These are phyloP conservation scores for Drosophila tani DNA, from an alignment of 1,140 invertebrate genomes.

Conservation along the genomic window DNA sequence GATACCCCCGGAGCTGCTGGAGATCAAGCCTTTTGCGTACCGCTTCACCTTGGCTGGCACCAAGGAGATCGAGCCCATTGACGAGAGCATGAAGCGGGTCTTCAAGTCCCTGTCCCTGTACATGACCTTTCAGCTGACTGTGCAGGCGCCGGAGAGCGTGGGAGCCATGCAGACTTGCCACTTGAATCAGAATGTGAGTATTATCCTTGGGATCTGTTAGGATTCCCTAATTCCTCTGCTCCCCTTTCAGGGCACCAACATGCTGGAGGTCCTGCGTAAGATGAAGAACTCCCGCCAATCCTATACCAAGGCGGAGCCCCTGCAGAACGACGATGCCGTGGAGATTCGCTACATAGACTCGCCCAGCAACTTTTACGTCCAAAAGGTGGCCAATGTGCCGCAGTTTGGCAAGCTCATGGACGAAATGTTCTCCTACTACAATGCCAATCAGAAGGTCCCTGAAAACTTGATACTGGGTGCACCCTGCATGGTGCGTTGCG, in stretches of 20 bases:
- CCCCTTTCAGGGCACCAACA: slow-evolving; percentile 78
- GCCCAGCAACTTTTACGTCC: slow-evolving; percentile 90
- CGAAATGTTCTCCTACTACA: slow-evolving; percentile 79
- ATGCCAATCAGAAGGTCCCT: slow-evolving; percentile 84
- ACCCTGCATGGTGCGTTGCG: slow-evolving; percentile 91
- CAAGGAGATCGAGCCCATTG: slow-evolving; percentile 88
- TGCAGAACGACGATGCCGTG: slow-evolving; percentile 86
- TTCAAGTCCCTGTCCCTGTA: slow-evolving; percentile 89
- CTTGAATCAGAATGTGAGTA: slow-evolving; percentile 82
- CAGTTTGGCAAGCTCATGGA: slow-evolving; percentile 85
- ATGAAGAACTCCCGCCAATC: slow-evolving; percentile 85
- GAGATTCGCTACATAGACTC: slow-evolving; percentile 90
- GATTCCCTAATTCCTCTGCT: background rate
- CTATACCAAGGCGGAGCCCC: slow-evolving; percentile 86
- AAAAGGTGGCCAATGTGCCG: slow-evolving; percentile 87
- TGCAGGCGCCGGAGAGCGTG: slow-evolving; percentile 88
- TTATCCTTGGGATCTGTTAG: slow-evolving; percentile 51
- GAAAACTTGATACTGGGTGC: slow-evolving; percentile 86
- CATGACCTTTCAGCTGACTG: slow-evolving; percentile 87
- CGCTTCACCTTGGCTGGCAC: slow-evolving; percentile 90
- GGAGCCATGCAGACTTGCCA: slow-evolving; percentile 90
- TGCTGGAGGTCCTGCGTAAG: slow-evolving; percentile 85
- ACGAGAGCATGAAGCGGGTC: slow-evolving; percentile 88
- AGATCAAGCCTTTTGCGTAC: slow-evolving; percentile 90
- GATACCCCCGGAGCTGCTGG: slow-evolving; percentile 89